Base-by-base conservation (phyloP, 2,113 vertebrate genomes). In the Apus apus region DNA sequence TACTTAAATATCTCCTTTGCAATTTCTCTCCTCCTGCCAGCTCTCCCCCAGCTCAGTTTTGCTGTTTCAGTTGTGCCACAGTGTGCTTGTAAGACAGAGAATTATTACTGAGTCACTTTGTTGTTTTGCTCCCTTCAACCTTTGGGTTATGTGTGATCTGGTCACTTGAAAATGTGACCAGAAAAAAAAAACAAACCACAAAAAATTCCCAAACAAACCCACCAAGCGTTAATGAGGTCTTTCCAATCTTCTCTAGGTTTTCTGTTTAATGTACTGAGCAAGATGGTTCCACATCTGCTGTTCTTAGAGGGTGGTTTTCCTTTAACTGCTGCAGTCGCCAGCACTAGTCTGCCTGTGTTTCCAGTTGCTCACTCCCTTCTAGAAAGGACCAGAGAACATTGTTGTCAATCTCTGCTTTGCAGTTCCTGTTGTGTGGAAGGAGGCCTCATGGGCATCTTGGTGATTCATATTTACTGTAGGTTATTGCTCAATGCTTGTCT, bases 381-480 rank as follows among this genome's bases (percentile, higher is more conserved):
- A 15, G 83, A 90, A 85, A 18, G 77, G 54, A 84, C 56, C 34
- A 77, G 66, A 65, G 65, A 82, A 40, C 4, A 6, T 91, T 46
- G 6, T 3, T 74, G 51, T 77, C 1, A 9, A 22, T 77, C 76
- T 65, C 45, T 81, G 53, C 50, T 71, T 57, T 77, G 87, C 64
- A 75, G 38, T 87, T 93, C 43, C 56, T 93, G 70, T 85, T 73
- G 9, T 70, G 84, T 71, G 88, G 88, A 93, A 78, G 90, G 19
- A 20, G 48, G 71, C 81, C 81, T 93, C 74, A 2, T 66, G 72
- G 78, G 72, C 94, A 61, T 92, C 87, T 80, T 36, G 61, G 53
- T 97, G 96, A 97, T 96, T 97, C 96, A 94, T 73, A 26, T 36
- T 94, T 96, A 32, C 96, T 94, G 93, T 85, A 75, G 90, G 54